Evolutionary conservation across 2,888 invertebrate species (phyloP).

Genomic region (Ichneumoninae sp.): DNA sequence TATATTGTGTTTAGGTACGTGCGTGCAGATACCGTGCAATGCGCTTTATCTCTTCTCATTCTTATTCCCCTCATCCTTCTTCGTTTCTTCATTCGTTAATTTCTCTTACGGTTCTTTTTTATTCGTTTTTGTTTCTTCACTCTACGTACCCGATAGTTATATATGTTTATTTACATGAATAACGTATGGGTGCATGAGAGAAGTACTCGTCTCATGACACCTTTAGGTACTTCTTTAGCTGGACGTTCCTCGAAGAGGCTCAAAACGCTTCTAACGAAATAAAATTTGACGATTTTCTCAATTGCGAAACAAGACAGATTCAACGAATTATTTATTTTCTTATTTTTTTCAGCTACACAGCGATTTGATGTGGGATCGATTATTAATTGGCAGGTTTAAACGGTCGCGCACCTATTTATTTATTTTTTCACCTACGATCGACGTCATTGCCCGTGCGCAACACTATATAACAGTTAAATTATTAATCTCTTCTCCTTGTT

Average conservation of each 20-base stretch:
- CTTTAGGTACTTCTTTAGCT: slow-evolving; percentile 70
- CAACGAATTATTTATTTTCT: slow-evolving; percentile 1
- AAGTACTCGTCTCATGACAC: slow-evolving; percentile 57
- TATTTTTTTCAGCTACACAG: slow-evolving; percentile 29
- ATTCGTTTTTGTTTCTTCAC: slow-evolving; percentile 51
- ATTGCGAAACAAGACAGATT: slow-evolving; percentile 26
- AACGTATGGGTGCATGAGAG: slow-evolving; percentile 62
- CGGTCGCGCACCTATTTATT: slow-evolving; percentile 52
- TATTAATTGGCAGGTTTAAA: slow-evolving; percentile 50
- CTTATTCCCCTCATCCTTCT: slow-evolving; percentile 39
- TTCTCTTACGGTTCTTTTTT: slow-evolving; percentile 61
- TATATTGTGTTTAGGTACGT: slow-evolving; percentile 69
- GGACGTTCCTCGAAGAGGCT: slow-evolving; percentile 67
- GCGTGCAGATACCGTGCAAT: slow-evolving; percentile 69
- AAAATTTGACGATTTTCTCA: slow-evolving; percentile 25
- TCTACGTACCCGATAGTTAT: slow-evolving; percentile 66
- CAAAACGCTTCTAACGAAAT: slow-evolving; percentile 48
- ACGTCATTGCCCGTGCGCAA: slow-evolving; percentile 71
- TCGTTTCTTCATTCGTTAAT: slow-evolving; percentile 56
- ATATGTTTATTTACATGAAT: slow-evolving; percentile 70
- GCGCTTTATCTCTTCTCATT: slow-evolving; percentile 34
- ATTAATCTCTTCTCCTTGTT: slow-evolving; percentile 60
- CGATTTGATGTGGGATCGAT: slow-evolving; percentile 46
- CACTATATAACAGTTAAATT: slow-evolving; percentile 68
- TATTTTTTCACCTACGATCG: slow-evolving; percentile 66